These are phyloP conservation scores for Synanthedon formicaeformis DNA, from an alignment of 2,888 invertebrate species.

Conservation along the genomic window DNA sequence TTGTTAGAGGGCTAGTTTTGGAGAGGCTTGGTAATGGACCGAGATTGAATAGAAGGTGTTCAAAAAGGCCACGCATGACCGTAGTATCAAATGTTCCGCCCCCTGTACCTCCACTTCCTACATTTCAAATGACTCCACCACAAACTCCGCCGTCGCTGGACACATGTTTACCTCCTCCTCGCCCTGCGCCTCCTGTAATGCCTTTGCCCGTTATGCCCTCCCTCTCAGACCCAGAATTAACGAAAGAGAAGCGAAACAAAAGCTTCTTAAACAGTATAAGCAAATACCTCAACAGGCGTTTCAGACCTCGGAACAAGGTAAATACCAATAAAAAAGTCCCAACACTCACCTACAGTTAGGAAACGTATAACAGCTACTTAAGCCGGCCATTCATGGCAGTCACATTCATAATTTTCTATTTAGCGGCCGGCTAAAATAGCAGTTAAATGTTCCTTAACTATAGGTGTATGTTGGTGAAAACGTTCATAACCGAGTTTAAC, in stretches of 20 bases:
- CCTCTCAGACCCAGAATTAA: slow-evolving; percentile 71
- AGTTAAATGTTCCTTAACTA: too few relatives aligned
- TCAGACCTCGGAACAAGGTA: slow-evolving; percentile 74
- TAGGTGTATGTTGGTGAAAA: too few relatives aligned
- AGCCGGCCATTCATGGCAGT: background rate
- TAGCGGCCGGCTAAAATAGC: too few relatives aligned
- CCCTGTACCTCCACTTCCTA: slow-evolving; percentile 36
- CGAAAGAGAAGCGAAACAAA: slow-evolving; percentile 75
- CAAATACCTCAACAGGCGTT: slow-evolving; percentile 83
- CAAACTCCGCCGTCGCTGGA: slow-evolving; percentile 13
- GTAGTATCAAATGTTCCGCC: slow-evolving; percentile 22
- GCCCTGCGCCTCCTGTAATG: slow-evolving; percentile 34
- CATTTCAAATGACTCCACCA: slow-evolving; percentile 18
- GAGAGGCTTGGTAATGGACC: slow-evolving; percentile 72
- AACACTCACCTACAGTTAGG: background rate
- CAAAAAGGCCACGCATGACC: slow-evolving; percentile 25
- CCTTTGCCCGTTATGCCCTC: slow-evolving; percentile 50
- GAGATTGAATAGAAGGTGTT: slow-evolving; percentile 22
- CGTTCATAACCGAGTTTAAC: too few relatives aligned
- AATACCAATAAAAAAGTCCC: slow-evolving; percentile 1
- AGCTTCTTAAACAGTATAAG: slow-evolving; percentile 88
- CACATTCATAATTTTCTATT: too few relatives aligned
- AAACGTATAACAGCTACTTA: background rate
- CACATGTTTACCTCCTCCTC: slow-evolving; percentile 20
- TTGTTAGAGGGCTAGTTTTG: slow-evolving; percentile 86